Evolutionary conservation across 1,140 invertebrate species (phyloP).

Genomic region (Belonocnema kinseyi): DNA sequence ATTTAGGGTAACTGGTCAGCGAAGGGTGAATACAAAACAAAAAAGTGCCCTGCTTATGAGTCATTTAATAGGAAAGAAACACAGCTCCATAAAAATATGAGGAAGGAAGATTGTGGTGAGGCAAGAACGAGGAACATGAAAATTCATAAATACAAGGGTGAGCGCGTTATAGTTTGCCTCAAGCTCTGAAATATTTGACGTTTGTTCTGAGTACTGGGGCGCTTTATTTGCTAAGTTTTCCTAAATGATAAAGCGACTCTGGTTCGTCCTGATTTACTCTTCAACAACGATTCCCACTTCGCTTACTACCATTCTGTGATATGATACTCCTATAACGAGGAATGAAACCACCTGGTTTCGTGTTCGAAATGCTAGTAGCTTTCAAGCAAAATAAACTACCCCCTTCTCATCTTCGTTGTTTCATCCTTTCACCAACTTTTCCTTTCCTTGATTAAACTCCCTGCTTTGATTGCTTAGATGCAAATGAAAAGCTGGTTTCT

Average conservation of each 20-base stretch:
- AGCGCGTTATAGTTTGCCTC: not conserved
- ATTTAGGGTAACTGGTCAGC: not conserved
- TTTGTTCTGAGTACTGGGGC: not conserved
- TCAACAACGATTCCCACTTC: no score
- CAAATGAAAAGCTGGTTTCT: not conserved
- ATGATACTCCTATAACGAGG: no score
- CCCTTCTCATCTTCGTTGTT: no score
- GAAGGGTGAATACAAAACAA: not conserved
- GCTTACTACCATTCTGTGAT: no score
- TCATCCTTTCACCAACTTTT: no score
- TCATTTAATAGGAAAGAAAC: slow-evolving; percentile 7
- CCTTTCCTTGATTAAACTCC: no score
- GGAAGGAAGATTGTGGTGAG: not conserved
- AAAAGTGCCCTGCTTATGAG: not conserved
- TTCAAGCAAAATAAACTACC: no score
- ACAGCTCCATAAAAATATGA: slow-evolving; percentile 3
- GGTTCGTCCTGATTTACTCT: not conserved
- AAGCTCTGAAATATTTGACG: slow-evolving; percentile 7
- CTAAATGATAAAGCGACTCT: not conserved
- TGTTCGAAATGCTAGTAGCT: no score
- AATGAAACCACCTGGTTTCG: no score
- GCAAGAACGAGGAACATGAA: not conserved
- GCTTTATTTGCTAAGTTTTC: not conserved
- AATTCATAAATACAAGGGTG: not conserved
- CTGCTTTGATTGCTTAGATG: not conserved